These are phyloP conservation scores for Ivindomyrus marchei DNA, from an alignment of 2,113 vertebrate species.

Conservation along the genomic window DNA sequence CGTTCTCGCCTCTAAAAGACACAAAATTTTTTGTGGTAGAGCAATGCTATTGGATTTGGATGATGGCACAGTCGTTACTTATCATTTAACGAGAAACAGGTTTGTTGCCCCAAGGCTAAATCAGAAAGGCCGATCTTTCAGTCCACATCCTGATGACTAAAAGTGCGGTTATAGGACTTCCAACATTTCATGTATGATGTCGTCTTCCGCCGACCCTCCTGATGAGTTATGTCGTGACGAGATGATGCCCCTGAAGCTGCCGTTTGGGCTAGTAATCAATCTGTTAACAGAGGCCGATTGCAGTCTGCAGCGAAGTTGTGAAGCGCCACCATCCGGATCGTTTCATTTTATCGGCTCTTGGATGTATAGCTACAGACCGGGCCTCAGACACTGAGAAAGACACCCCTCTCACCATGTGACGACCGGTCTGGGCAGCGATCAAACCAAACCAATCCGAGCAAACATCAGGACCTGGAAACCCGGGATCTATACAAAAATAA, in stretches of 20 bases:
- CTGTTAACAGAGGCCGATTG: background rate
- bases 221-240: background rate
- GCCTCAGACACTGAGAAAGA: background rate
- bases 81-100: background rate
- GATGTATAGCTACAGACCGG: background rate
- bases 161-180: background rate
- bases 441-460: background rate
- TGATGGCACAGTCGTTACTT: background rate
- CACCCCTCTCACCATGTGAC: background rate
- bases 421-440: background rate
- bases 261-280: background rate
- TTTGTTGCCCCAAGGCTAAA: background rate
- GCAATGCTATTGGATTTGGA: background rate
- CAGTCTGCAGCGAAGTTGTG: background rate
- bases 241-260: background rate
- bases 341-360: background rate
- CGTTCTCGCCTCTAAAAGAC: background rate
- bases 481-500: conserved; percentile 58
- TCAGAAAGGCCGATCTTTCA: background rate
- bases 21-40: background rate
- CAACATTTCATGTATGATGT: no score
- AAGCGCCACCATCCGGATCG: background rate
- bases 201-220: background rate
- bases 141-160: conserved; percentile 4
- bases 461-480: conserved; percentile 38